These are phyloP conservation scores for Axis porcinus DNA, from an alignment of 2,113 vertebrate species.

Conservation along the genomic window DNA sequence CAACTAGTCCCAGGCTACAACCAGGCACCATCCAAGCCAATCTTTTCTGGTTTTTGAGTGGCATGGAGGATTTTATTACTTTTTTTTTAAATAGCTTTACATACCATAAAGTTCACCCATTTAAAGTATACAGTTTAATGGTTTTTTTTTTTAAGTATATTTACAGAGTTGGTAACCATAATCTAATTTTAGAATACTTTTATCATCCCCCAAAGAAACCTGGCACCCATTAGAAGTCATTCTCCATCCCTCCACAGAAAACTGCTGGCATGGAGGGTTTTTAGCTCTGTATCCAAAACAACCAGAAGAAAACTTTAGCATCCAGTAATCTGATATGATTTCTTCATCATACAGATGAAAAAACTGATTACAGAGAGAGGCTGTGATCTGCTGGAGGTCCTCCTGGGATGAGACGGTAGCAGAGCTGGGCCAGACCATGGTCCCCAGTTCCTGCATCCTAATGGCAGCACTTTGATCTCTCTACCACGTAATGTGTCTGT, in stretches of 20 bases:
- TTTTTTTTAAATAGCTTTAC: not conserved
- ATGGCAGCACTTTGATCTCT: not conserved
- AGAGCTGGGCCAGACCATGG: not conserved
- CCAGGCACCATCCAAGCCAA: not conserved
- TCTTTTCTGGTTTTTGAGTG: slow-evolving; percentile 14
- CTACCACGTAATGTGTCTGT: not conserved
- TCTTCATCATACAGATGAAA: slow-evolving; percentile 14
- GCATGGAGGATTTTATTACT: not conserved
- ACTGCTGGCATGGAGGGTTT: not conserved
- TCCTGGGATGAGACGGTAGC: not conserved
- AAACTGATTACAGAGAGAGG: not conserved
- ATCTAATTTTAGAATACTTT: slow-evolving; percentile 30
- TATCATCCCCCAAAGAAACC: not conserved
- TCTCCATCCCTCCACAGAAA: not conserved
- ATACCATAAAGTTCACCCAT: slow-evolving; percentile 2
- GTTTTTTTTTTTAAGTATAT: not conserved
- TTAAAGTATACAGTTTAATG: slow-evolving; percentile 14
- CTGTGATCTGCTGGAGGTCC: not conserved
- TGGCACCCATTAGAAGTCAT: not conserved
- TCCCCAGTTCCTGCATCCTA: not conserved
- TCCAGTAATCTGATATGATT: not conserved
- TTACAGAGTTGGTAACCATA: not conserved
- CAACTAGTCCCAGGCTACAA: not conserved
- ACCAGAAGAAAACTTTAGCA: not conserved
- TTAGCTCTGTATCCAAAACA: not conserved